Percentiles rank a stretch among this genome's conserved stretches.
Evolutionary conservation across 2,888 invertebrate species (phyloP).

Genomic region (Callosobruchus maculatus): DNA sequence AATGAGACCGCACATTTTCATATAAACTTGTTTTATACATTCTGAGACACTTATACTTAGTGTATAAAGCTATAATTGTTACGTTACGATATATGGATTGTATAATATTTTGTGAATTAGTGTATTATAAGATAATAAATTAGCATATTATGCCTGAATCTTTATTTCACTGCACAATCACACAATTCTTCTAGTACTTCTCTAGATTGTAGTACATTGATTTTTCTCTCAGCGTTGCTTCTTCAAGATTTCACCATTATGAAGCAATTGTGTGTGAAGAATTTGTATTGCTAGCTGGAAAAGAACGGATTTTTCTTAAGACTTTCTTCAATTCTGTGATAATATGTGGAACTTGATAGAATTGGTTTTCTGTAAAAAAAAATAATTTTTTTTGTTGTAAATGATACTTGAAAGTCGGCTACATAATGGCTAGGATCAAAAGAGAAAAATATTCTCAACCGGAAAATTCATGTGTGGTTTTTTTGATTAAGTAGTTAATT

Average conservation of each 20-base stretch:
- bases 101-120: constrained; percentile 48
- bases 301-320: too few species aligned
- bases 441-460: too few species aligned
- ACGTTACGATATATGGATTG: constrained; percentile 40
- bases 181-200: background rate
- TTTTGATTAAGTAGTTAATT: too few species aligned
- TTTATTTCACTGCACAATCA: constrained; percentile 13
- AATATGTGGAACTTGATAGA: too few species aligned
- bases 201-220: background rate
- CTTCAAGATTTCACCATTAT: background rate
- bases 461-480: too few species aligned
- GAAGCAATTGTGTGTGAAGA: background rate
- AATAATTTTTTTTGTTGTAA: too few species aligned
- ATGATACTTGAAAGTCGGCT: too few species aligned
- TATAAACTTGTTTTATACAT: background rate
- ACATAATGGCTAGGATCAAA: too few species aligned
- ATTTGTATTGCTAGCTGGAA: too few species aligned
- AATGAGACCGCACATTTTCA: constrained; percentile 28
- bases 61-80: constrained; percentile 31
- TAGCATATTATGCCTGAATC: constrained; percentile 27
- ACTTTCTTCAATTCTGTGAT: too few species aligned
- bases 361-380: too few species aligned
- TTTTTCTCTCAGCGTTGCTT: background rate
- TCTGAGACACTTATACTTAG: background rate
- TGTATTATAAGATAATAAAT: constrained; percentile 45